Evolutionary conservation across 2,888 invertebrate species (phyloP), one percentile per base, ranked within the genome.

Genomic region (Oegoconia quadripuncta): DNA sequence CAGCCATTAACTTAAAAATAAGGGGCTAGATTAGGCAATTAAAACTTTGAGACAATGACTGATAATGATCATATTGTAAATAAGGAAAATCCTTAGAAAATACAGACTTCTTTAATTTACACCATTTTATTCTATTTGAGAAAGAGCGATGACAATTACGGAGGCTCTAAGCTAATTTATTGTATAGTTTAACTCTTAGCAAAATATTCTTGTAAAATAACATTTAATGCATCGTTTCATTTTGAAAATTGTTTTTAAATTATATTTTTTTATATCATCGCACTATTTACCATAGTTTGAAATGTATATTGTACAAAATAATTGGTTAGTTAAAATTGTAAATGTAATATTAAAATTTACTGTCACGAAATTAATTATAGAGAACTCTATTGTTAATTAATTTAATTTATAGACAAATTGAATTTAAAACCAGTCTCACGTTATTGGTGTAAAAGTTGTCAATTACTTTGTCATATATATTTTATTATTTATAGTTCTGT

Each of bases 21-120:
- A 32, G 37, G 28, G 41, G 41, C 29, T 29, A 36, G 28, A 41
- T 37, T 37, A 41, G 29, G 33, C 23, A 37, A 37, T 27, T 48
- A 42, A 44, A 50, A 41, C 46, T 48, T 55, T 53, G 60, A 67
- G 64, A 59, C 54, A 66, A 64, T 64, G 69, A 69, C 69, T 69
- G 69, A 69, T 63, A 51, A 49, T 40, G 59, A 63, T 64, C 48
- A 57, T 58, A 55, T 47, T 63, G 61, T 65, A 62, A 59, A 56
- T 59, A 59, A 41, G 28, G 45, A 54, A 52, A 40, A 53, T 44
- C 42, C 36, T 50, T 59, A 60, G 53, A 29, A 44, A 55, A 55
- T 50, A 52, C 42, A 20, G 34, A 27, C 40, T 46, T 40, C 41
- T 40, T 37, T 17, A 39, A 32, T 31, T 37, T 32, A 42, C 37